Evolutionary conservation across 2,113 vertebrate genomes (phyloP), one percentile per base, ranked within the genome.

Genomic region (Rissa tridactyla): DNA sequence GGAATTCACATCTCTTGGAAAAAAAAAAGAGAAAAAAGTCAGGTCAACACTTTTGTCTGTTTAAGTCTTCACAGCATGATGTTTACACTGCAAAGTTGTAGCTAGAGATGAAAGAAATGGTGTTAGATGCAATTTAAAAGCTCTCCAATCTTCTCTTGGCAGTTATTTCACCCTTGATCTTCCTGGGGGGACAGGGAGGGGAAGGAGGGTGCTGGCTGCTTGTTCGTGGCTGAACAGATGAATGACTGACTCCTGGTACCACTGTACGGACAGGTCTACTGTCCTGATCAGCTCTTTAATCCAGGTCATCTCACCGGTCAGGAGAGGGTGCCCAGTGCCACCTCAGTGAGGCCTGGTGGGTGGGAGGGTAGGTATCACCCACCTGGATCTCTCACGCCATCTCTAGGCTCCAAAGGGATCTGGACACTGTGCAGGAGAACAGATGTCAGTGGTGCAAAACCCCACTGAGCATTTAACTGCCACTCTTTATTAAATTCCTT

Each of bases 301-400:
- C 46, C 17, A 15, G 27, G 14, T 23, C 21, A 47, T 49, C 52
- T 61, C 44, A 20, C 25, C 0, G 1, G 11, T 60, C 27, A 75
- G 52, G 15, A 75, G 29, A 69, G 26, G 20, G 9, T 34, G 47
- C 26, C 20, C 60, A n/a, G 26, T n/a, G 34, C 40, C 36, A 16
- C 5, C 1, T 3, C 47, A 38, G 57, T 26, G 40, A 54, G 10
- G 4, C 1, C 21, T 71, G 13, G 2, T 15, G 51, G 3, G 0
- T 76, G 19, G 18, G 8, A 73, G 21, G 17, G 49, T 25, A 27
- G 17, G 12, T 81, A 40, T 38, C 44, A 58, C 14, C 34, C 84
- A 26, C 16, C 72, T 77, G 62, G 10, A 11, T 49, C 20, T 80
- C 42, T 87, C 60, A 72, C 5, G 19, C 9, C 6, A 6, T 49